A percentile compares a stretch with the other conserved stretches of the same genome.
Evolutionary conservation across 2,113 vertebrate genomes (phyloP).

Genomic region (Thunnus thynnus): DNA sequence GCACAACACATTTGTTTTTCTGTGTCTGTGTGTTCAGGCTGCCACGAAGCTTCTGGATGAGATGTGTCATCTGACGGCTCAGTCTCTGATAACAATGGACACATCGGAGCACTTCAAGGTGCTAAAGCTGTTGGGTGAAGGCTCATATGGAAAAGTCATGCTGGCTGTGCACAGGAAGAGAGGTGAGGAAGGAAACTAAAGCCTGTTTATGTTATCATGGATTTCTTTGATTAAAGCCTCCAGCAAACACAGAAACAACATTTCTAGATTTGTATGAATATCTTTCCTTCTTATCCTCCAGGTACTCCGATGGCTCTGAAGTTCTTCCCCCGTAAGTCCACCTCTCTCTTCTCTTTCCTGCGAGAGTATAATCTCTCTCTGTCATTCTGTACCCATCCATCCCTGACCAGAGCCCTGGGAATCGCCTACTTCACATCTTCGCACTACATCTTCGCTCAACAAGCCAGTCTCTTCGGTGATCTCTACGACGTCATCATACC

Average conservation of each 20-base stretch:
- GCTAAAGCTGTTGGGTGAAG: constrained; percentile 88
- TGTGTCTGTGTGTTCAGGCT: constrained; percentile 60
- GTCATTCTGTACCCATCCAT: constrained; percentile 87
- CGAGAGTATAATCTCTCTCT: constrained; percentile 90
- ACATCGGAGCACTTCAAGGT: constrained; percentile 85
- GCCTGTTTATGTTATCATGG: too few species aligned
- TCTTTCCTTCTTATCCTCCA: constrained; percentile 8
- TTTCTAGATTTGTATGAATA: accelerated
- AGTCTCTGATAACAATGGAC: constrained; percentile 78
- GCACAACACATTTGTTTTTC: background rate
- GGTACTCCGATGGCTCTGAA: constrained; percentile 90
- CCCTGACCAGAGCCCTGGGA: constrained; percentile 87
- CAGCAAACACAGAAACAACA: background rate
- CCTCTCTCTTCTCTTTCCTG: constrained; percentile 85
- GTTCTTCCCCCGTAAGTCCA: constrained; percentile 85
- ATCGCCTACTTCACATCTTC: constrained; percentile 86
- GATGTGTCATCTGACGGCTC: constrained; percentile 85
- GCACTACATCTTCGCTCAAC: constrained; percentile 90
- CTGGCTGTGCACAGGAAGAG: constrained; percentile 86
- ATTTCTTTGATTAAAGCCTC: background rate
- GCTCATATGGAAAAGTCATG: constrained; percentile 90
- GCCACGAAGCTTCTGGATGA: constrained; percentile 83
- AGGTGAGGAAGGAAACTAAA: constrained; percentile 71
- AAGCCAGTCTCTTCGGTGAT: constrained; percentile 88
- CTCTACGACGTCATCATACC: constrained; percentile 88